Percentiles rank a stretch among this genome's conserved stretches.
phyloP scores from a whole-genome alignment of 2,888 invertebrate genomes.

The Metellina segmentata region DNA sequence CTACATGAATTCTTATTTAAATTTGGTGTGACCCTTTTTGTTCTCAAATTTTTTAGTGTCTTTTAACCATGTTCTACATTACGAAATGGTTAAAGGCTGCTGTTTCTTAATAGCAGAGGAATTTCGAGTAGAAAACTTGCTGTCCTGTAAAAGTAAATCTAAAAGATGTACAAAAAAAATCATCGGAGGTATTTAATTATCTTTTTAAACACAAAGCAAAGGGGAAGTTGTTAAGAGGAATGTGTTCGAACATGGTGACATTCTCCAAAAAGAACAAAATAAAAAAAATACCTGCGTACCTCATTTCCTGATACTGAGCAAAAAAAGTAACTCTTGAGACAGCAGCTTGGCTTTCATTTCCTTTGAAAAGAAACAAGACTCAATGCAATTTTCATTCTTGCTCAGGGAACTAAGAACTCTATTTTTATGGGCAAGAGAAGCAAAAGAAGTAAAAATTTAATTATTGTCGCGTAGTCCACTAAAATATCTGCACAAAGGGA shows the following conservation, averaged over 20 bases:
- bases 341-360: slow-evolving; percentile 1
- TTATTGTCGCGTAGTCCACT: background rate
- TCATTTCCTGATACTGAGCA: background rate
- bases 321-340: background rate
- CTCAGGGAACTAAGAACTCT: background rate
- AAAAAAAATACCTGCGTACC: background rate
- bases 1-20: too few relatives aligned
- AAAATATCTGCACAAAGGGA: too few relatives aligned
- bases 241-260: background rate
- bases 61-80: too few relatives aligned
- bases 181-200: background rate
- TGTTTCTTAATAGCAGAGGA: too few relatives aligned
- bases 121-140: too few relatives aligned
- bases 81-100: too few relatives aligned
- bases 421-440: background rate
- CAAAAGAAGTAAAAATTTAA: background rate
- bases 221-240: background rate
- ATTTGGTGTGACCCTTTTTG: too few relatives aligned
- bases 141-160: too few relatives aligned
- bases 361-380: background rate
- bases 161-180: background rate
- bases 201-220: background rate
- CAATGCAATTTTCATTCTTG: background rate
- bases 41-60: too few relatives aligned
- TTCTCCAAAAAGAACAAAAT: background rate